Base-by-base conservation (phyloP, 2,797 vertebrate species). In the Chelidonichthys spinosus region DNA sequence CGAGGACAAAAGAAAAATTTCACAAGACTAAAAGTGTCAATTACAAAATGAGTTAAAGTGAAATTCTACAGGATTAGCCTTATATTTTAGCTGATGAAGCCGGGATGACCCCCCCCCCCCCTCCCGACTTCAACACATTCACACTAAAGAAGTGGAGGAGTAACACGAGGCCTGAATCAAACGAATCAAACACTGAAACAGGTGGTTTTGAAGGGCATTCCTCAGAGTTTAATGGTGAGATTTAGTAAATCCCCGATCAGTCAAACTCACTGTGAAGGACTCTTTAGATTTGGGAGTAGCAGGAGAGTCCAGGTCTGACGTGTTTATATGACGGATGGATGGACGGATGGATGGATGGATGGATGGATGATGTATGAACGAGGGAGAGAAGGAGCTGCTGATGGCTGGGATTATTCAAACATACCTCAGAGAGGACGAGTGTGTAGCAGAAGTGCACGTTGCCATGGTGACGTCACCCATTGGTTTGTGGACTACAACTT, bases 81-180 rank as follows among this genome's bases (percentile, higher is more conserved):
- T 25, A 25, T 25, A 25, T 25, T 25, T 25, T 25, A 25, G 25
- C 25, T 25, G 25, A 83, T 81, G 40, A 68, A 76, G 63, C 67
- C 73, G 55, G 56, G 74, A 72, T 82, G 69, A 88, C 74, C 15
- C 52, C 52, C 56, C 10, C 5, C 8, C 17, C 25, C 40, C 46
- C 62, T 8, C 78, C 59, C 49, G 59, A 72, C 65, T 75, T 83
- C 72, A 63, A 69, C 83, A 71, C 70, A 11, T 83, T 82, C 63
- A 73, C 74, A 55, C 87, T 84, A 58, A 78, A 76, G 54, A 43
- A 49, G 64, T 62, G 73, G 67, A 63, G 73, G 67, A 63, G 43
- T 81, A 74, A 85, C 69, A 52, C 11, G 0, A 78, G 63, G 44
- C 40, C 52, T 60, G 35, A n/a, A 65, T 82, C 74, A 73, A 53